Evolutionary conservation across 1,140 invertebrate species (phyloP).

Genomic region (Meteorus sp.): DNA sequence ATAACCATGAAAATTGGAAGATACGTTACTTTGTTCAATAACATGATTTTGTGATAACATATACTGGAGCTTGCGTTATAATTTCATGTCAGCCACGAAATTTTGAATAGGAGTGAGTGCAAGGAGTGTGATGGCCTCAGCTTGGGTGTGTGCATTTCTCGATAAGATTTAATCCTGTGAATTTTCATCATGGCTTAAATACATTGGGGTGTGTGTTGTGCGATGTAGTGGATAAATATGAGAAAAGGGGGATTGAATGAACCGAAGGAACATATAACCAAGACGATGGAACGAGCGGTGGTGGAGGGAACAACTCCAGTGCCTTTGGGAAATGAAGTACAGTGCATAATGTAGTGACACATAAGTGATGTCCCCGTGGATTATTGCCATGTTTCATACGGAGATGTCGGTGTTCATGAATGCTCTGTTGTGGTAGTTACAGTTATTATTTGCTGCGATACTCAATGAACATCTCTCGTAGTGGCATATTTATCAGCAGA

Average conservation of each 20-base stretch:
- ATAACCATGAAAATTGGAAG: no score
- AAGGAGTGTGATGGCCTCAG: no score
- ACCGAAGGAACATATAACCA: no score
- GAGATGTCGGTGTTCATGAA: conserved; percentile 25
- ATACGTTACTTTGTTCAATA: no score
- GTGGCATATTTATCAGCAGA: no score
- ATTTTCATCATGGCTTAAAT: conserved; percentile 28
- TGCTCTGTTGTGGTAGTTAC: no score
- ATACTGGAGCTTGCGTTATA: no score
- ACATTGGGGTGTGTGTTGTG: not conserved
- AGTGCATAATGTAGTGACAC: conserved; percentile 45
- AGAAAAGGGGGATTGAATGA: not conserved
- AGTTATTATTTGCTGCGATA: conserved; percentile 24
- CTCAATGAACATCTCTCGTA: no score
- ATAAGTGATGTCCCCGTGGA: conserved; percentile 42
- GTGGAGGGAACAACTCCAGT: conserved; percentile 27
- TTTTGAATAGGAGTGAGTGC: no score
- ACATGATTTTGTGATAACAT: no score
- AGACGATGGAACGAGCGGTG: not conserved
- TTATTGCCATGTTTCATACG: conserved; percentile 35
- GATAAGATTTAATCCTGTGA: conserved; percentile 14
- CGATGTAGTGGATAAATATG: not conserved
- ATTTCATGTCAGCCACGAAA: no score
- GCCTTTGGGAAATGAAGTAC: conserved; percentile 44
- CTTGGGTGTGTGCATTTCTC: not conserved